These are phyloP conservation scores for Pocota personata DNA, from an alignment of 2,888 invertebrate species.

Conservation along the genomic window DNA sequence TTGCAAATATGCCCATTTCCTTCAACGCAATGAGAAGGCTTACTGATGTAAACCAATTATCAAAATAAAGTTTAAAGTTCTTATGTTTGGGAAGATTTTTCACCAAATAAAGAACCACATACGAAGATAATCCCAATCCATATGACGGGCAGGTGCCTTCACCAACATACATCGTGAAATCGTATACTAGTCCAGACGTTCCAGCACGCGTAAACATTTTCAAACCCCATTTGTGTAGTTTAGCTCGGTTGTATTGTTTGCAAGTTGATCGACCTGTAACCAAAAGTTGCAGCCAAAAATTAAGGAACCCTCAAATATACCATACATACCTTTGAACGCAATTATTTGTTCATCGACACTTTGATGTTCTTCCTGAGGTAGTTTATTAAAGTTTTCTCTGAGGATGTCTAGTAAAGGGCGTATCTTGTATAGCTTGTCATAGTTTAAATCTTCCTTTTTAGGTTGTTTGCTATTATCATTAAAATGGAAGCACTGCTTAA, in stretches of 20 bases:
- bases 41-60: constrained; percentile 69
- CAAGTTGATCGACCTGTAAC: constrained; percentile 59
- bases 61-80: constrained; percentile 66
- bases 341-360: constrained; percentile 15
- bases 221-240: constrained; percentile 61
- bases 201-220: constrained; percentile 68
- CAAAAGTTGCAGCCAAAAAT: constrained; percentile 23
- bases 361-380: constrained; percentile 17
- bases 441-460: neutral
- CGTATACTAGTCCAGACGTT: constrained; percentile 58
- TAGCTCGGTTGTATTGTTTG: constrained; percentile 64
- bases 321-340: neutral
- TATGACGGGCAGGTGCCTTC: constrained; percentile 57
- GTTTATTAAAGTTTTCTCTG: constrained; percentile 1
- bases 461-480: constrained; percentile 5
- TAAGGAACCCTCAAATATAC: constrained; percentile 7
- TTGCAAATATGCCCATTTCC: constrained; percentile 43
- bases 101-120: constrained; percentile 61
- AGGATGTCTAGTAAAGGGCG: neutral
- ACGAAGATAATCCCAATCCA: constrained; percentile 66
- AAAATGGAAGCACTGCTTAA: neutral
- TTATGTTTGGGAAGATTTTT: constrained; percentile 39
- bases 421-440: constrained; percentile 41
- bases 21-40: constrained; percentile 65
- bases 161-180: constrained; percentile 62